Conservation (phyloP, 2,888 invertebrate genomes). For the Eugnorisma glareosa region DNA sequence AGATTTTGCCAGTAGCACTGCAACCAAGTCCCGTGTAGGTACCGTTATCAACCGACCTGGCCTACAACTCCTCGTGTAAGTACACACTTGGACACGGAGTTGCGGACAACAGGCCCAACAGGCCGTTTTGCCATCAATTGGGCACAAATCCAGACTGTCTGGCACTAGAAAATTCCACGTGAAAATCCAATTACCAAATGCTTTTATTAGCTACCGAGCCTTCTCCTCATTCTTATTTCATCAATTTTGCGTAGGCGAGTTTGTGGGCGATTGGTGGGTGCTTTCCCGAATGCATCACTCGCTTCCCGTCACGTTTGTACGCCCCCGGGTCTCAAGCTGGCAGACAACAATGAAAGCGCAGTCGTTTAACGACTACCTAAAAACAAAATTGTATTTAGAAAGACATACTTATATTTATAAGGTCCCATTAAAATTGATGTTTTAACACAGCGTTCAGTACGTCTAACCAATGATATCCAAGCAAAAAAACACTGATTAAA, state of each 20-base stretch:
- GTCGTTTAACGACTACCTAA: slow-evolving; percentile 34
- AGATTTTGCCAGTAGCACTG: not conserved
- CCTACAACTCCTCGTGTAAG: not conserved
- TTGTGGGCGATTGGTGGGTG: slow-evolving; percentile 66
- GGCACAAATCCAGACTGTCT: not conserved
- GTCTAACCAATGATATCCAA: too few species aligned
- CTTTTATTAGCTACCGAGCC: slow-evolving; percentile 11
- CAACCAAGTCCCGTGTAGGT: not conserved
- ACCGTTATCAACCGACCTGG: not conserved
- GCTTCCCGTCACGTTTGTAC: slow-evolving; percentile 62
- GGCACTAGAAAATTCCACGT: not conserved
- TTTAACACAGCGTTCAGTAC: too few species aligned
- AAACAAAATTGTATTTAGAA: slow-evolving; percentile 19
- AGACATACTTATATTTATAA: not conserved
- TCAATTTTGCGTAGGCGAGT: slow-evolving; percentile 55
- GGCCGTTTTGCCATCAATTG: not conserved
- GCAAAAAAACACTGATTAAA: too few species aligned
- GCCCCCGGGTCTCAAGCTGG: slow-evolving; percentile 39
- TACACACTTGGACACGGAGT: not conserved
- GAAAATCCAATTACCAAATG: not conserved
- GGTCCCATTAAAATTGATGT: too few species aligned
- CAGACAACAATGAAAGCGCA: slow-evolving; percentile 61
- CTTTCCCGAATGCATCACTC: slow-evolving; percentile 64
- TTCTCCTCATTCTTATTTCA: slow-evolving; percentile 33
- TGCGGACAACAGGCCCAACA: not conserved